Base-by-base conservation (phyloP, 2,113 vertebrate genomes). In the Pluvialis apricaria region DNA sequence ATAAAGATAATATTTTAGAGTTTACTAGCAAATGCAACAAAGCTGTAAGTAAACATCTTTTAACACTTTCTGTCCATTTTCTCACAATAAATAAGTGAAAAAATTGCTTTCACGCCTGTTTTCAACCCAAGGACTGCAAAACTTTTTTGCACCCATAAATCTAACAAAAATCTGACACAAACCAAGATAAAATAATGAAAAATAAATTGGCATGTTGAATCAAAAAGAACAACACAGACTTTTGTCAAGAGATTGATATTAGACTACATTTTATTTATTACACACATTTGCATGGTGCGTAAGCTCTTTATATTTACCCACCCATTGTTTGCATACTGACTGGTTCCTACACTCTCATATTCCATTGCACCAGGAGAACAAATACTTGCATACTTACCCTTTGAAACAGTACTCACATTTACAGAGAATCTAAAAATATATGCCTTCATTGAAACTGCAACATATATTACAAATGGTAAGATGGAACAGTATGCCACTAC, bases 401-500 rank as follows among this genome's bases (percentile, higher is more conserved):
- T 13, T 40, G 58, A 34, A 77, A 34, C 22, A 54, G 34, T 4
- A 5, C 13, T 49, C 58, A n/a, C 18, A 28, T 64, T 54, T 45
- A 19, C 52, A 58, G 42, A 38, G 47, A 68, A 17, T 5, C 13
- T 49, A 26, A 64, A 47, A 64, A 22, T 4, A 68, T 42, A 62
- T 34, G n/a, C 12, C 47, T 36, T 5, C 22, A 8, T 6, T 15
- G 21, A 14, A 76, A 77, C 42, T 44, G 11, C 38, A 76, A 31
- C 21, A 6, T 29, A 7, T 10, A 34, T 40, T 49, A 40, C 40
- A 44, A 49, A 51, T 7, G 7, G 34, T 73, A 38, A 2, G 1
- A 60, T 1, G 0, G 21, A 62, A 51, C 64, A 49, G 24, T 20
- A 17, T 5, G 2, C 12, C 61, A 15, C 40, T 38, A 0, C 34